Percentiles rank a stretch among this genome's conserved stretches.
These are phyloP conservation scores for Poecilia gillii DNA, from an alignment of 2,797 vertebrate species.

Conservation along the genomic window DNA sequence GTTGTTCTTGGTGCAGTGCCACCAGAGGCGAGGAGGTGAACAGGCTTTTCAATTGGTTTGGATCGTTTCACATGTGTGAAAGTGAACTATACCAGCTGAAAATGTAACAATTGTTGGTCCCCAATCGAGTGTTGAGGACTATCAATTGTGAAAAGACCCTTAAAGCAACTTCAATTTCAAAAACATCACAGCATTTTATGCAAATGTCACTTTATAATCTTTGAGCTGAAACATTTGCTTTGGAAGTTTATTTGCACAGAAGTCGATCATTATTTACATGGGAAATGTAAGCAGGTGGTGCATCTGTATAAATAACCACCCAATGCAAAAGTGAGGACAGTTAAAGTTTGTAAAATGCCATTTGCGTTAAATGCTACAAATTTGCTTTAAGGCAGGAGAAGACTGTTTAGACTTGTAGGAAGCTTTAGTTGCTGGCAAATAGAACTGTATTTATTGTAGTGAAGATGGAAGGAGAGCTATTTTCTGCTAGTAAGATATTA, in stretches of 20 bases:
- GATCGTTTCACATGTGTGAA: too few species aligned
- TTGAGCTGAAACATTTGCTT: not conserved
- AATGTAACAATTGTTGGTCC: too few species aligned
- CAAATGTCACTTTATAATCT: not conserved
- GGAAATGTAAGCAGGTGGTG: too few species aligned
- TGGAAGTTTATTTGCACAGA: not conserved
- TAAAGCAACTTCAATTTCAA: not conserved
- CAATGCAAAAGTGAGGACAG: not conserved
- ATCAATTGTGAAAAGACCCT: too few species aligned
- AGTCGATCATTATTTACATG: not conserved
- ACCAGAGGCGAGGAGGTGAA: too few species aligned
- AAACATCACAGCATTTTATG: not conserved
- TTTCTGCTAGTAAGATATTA: not conserved
- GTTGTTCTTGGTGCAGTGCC: too few species aligned
- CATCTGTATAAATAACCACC: not conserved
- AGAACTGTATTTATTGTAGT: not conserved
- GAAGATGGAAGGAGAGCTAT: not conserved
- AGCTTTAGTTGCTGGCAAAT: not conserved
- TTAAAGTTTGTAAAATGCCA: not conserved
- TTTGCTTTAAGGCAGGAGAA: not conserved
- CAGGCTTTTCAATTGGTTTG: too few species aligned
- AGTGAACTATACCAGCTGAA: too few species aligned
- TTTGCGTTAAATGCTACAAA: not conserved
- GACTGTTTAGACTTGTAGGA: not conserved
- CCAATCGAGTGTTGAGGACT: too few species aligned